phyloP scores from a whole-genome alignment of 2,797 vertebrate genomes.

The Hippoglossus hippoglossus region DNA sequence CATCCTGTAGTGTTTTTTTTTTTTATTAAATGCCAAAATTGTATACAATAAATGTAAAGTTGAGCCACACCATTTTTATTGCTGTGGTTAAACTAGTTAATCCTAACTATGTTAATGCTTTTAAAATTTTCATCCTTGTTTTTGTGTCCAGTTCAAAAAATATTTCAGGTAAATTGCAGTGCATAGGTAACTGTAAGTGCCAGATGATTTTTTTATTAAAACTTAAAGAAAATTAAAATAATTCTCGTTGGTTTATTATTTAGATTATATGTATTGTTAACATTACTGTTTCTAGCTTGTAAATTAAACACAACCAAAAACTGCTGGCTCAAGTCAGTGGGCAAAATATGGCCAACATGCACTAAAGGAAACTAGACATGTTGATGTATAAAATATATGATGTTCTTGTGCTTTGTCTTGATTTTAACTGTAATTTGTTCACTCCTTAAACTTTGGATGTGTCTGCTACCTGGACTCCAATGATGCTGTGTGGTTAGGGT shows the following conservation, averaged over 20 bases:
- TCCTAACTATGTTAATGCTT: slow-evolving; percentile 22
- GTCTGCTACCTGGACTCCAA: slow-evolving; percentile 54
- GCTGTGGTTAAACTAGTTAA: slow-evolving; percentile 30
- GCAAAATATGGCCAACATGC: slow-evolving; percentile 35
- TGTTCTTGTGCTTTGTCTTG: slow-evolving; percentile 26
- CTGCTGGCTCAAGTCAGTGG: slow-evolving; percentile 48
- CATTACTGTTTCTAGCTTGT: slow-evolving; percentile 10
- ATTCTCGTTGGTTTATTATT: too few species aligned
- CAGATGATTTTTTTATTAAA: slow-evolving; percentile 1
- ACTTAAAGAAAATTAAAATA: too few species aligned
- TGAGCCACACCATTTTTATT: slow-evolving; percentile 27
- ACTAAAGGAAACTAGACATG: slow-evolving; percentile 30
- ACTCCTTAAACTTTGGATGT: slow-evolving; percentile 43
- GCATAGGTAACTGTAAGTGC: not conserved
- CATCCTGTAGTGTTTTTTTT: slow-evolving; percentile 44
- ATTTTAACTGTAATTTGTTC: slow-evolving; percentile 73
- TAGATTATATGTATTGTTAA: too few species aligned
- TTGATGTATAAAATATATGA: slow-evolving; percentile 27
- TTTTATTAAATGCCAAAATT: slow-evolving; percentile 46
- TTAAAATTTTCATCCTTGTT: not conserved
- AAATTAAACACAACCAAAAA: slow-evolving; percentile 21
- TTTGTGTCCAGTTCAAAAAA: slow-evolving; percentile 51
- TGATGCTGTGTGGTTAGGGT: slow-evolving; percentile 65
- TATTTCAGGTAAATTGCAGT: slow-evolving; percentile 33
- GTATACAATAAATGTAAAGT: slow-evolving; percentile 38